phyloP scores from a whole-genome alignment of 2,888 invertebrate species.

The Apotomis turbidana region DNA sequence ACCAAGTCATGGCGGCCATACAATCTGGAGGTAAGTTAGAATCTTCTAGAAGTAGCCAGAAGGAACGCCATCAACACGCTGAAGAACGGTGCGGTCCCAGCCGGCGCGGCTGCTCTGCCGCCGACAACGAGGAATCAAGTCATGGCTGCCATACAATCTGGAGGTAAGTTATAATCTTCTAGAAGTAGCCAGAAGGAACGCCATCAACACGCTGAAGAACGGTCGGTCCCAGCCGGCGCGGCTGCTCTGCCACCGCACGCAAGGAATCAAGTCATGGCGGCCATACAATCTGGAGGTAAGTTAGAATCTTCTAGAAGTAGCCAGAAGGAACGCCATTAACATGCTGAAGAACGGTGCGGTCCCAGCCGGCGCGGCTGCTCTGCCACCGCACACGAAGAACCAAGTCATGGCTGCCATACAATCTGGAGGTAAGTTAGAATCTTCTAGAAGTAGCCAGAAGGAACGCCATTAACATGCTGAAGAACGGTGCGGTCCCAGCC shows the following conservation, averaged over 20 bases:
- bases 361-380: slow-evolving; percentile 88
- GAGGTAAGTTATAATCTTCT: slow-evolving; percentile 86
- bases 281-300: slow-evolving; percentile 92
- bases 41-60: slow-evolving; percentile 93
- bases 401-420: slow-evolving; percentile 93
- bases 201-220: slow-evolving; percentile 94
- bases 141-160: slow-evolving; percentile 93
- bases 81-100: slow-evolving; percentile 91
- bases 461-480: slow-evolving; percentile 96
- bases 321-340: slow-evolving; percentile 93
- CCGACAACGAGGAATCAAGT: slow-evolving; percentile 90
- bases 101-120: slow-evolving; percentile 87
- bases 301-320: slow-evolving; percentile 90
- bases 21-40: slow-evolving; percentile 88
- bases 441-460: slow-evolving; percentile 96
- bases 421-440: slow-evolving; percentile 86
- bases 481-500: slow-evolving; percentile 91
- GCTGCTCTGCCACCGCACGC: slow-evolving; percentile 87
- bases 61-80: slow-evolving; percentile 96
- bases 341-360: slow-evolving; percentile 94
- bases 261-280: slow-evolving; percentile 91
- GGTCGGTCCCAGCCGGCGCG: slow-evolving; percentile 91
- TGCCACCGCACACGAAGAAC: slow-evolving; percentile 88
- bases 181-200: slow-evolving; percentile 96
- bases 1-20: slow-evolving; percentile 92